A percentile compares a stretch with the other conserved stretches of the same genome.
Conservation (phyloP, 2,113 vertebrate genomes). For the Ceyx margarethae region DNA sequence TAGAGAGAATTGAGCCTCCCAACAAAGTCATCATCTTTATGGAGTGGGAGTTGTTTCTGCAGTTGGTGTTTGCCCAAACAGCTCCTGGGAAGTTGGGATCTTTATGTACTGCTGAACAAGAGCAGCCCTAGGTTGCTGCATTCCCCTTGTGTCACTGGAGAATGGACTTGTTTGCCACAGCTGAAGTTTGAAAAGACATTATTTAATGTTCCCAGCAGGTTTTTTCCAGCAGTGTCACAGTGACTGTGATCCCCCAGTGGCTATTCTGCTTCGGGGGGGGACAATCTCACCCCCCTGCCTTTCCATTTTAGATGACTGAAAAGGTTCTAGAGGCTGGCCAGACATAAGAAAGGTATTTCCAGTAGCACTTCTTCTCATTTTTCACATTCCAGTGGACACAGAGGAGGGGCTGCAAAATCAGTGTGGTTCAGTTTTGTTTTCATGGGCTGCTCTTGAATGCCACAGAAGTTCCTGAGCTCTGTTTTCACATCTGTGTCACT, state of each 20-base stretch:
- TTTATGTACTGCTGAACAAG: neutral
- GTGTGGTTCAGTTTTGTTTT: neutral
- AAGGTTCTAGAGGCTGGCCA: neutral
- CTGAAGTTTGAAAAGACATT: neutral
- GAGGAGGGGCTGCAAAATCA: neutral
- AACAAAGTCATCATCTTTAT: neutral
- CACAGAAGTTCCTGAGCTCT: neutral
- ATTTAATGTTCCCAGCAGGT: neutral
- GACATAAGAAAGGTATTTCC: neutral
- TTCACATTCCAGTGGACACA: neutral
- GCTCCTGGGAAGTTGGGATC: neutral
- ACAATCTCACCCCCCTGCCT: neutral
- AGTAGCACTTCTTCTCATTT: neutral
- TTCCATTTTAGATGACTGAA: neutral
- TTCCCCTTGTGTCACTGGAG: neutral
- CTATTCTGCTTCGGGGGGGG: neutral
- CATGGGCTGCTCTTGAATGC: neutral
- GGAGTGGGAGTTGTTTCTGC: neutral
- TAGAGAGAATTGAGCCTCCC: neutral
- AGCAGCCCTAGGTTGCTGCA: neutral
- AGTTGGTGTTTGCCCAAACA: neutral
- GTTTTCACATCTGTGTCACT: accelerated
- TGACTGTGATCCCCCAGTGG: accelerated
- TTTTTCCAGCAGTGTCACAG: neutral
- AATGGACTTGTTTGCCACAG: neutral